Conservation (phyloP, 2,888 invertebrate genomes). For the Ormyrus thymus region DNA sequence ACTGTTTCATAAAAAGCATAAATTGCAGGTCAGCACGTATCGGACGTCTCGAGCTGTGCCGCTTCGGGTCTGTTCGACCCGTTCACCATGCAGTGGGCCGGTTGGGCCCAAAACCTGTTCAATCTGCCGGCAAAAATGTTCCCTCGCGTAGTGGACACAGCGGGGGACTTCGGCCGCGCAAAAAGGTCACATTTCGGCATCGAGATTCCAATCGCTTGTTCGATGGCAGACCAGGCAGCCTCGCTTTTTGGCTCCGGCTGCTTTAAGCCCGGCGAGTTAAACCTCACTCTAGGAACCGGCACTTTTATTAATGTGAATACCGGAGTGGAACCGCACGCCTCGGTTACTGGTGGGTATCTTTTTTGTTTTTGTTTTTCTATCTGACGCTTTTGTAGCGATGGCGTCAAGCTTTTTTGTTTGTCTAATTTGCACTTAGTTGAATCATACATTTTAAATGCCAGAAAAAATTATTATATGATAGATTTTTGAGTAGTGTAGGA, state of each 20-base stretch:
- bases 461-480: too few species aligned
- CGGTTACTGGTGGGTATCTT: constrained; percentile 80
- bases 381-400: too few species aligned
- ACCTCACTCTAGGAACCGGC: constrained; percentile 94
- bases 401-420: too few species aligned
- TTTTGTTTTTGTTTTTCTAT: not conserved
- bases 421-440: too few species aligned
- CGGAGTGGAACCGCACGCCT: constrained; percentile 85
- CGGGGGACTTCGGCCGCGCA: constrained; percentile 83
- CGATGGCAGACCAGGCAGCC: constrained; percentile 92
- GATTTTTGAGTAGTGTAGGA: too few species aligned
- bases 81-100: constrained; percentile 90
- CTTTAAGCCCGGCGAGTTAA: constrained; percentile 85
- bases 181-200: constrained; percentile 83
- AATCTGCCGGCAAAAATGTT: constrained; percentile 85
- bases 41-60: constrained; percentile 93
- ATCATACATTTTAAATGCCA: too few species aligned
- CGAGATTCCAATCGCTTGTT: constrained; percentile 85
- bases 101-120: constrained; percentile 82
- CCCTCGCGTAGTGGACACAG: constrained; percentile 88
- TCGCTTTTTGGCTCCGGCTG: constrained; percentile 92
- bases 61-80: constrained; percentile 96
- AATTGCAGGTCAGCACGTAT: constrained; percentile 79
- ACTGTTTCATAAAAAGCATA: too few species aligned
- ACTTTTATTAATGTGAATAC: constrained; percentile 92